Evolutionary conservation across 2,797 vertebrate species (phyloP), one percentile per base, ranked within the genome.

Genomic region (Spatula clypeata): DNA sequence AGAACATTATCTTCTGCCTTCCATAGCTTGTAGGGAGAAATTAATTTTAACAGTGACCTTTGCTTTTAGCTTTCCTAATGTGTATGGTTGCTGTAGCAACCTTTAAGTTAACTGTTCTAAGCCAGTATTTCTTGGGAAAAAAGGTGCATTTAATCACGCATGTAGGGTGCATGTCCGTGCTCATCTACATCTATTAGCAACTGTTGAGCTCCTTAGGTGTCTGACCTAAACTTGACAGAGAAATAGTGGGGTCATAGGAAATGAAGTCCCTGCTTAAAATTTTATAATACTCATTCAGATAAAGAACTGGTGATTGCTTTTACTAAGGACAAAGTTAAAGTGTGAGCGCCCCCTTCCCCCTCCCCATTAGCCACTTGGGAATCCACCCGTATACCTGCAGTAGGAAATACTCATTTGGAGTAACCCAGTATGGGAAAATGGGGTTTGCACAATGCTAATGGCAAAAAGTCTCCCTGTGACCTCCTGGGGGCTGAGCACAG

Each of bases 11-110:
- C 66, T 83, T 70, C 87, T 90, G 89, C 85, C 58, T 96, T 38
- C 69, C 17, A 2, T 31, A 79, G 66, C 66, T 88, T 32, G 51
- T 83, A 45, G 85, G 75, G 76, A 66, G 75, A 95, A 96, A 94
- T 89, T 95, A 90, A 93, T 96, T 91, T 95, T 79, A 79, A 93
- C 26, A 7, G 23, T 94, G 87, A 96, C 85, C 94, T 94, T 95
- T 95, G 92, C 70, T 77, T 94, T 96, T 62, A 90, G 84, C 73
- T 94, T 89, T 79, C 84, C 34, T 95, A 74, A 88, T 86, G 61
- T 90, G 79, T 89, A 80, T 23, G 61, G 92, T 94, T 96, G 94
- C 95, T 93, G 87, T 11, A 27, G 93, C 93, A 96, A 94, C 91
- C 58, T 89, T 73, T 80, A 87, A 53, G 16, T 89, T 97, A 77